Evolutionary conservation across 2,113 vertebrate genomes (phyloP).

Genomic region (Gallinago jamesoni): DNA sequence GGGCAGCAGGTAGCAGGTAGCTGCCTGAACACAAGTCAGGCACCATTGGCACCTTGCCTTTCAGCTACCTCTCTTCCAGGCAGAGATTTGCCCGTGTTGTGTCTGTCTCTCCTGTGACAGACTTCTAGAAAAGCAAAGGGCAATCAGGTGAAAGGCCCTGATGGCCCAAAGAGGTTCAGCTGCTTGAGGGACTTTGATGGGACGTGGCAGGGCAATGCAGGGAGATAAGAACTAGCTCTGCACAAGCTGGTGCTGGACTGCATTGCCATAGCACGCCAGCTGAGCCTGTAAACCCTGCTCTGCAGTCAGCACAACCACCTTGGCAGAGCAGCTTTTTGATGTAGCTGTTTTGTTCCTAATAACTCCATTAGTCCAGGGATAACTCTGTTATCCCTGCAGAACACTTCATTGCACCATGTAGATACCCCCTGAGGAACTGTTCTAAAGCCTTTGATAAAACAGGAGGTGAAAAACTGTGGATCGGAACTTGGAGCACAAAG

Average conservation of each 20-base stretch:
- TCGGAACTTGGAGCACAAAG: not conserved
- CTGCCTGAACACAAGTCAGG: not conserved
- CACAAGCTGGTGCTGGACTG: not conserved
- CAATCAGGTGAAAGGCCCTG: not conserved
- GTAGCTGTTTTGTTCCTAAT: not conserved
- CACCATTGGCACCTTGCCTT: not conserved
- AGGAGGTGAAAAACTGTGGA: not conserved
- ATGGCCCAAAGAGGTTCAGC: not conserved
- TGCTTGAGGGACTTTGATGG: not conserved
- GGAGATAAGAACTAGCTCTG: not conserved
- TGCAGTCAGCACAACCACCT: not conserved
- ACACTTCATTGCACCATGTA: slow-evolving; percentile 1
- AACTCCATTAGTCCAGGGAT: not conserved
- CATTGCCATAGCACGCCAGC: not conserved
- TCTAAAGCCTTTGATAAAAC: slow-evolving; percentile 14
- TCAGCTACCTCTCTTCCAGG: not conserved
- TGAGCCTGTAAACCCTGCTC: not conserved
- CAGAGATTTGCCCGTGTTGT: not conserved
- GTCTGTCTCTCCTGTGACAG: not conserved
- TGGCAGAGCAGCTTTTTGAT: not conserved
- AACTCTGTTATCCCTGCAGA: slow-evolving; percentile 21
- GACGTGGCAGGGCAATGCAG: not conserved
- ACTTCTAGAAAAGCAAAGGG: not conserved
- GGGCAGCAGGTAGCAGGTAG: not conserved
- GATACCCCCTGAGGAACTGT: not conserved